Evolutionary conservation across 2,113 vertebrate species (phyloP), one percentile per base, ranked within the genome.

Genomic region (Anoplopoma fimbria): DNA sequence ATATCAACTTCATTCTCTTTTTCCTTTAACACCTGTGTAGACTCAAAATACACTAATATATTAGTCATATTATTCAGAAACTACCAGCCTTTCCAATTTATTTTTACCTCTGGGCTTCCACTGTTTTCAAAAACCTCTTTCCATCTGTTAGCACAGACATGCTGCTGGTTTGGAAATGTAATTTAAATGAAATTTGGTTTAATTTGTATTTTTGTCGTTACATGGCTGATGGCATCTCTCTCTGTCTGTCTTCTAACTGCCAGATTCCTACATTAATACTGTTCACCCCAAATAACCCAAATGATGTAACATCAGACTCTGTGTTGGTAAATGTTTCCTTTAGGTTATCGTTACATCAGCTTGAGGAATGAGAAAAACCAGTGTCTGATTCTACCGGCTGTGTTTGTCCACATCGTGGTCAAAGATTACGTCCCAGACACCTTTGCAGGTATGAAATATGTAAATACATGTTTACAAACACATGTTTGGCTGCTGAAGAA

Each of bases 361-460:
- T 85, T 99, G 86, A 96, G 97, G 87, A 99, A 98, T 49, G 98
- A 99, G 91, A 98, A 96, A 82, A 99, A 99, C 83, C 97, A 97
- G 81, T 93, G 96, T n/a, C 93, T 99, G 86, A 97, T 93, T 62
- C 91, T 99, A 8, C 97, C 98, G 9, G 97, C 97, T 73, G 93
- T 99, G 83, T 99, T 99, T 79, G 96, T 98, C 80, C 97, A 97
- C 95, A 98, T 98, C 31, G 97, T 97, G 70, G 98, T 99, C 77
- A 99, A 99, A 89, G 98, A 99, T 82, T 99, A 99, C 0, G 98
- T 99, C 15, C 98, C 98, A 3, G 98, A 99, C 78, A 99, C 98
- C 0, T 99, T 97, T 0, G 98, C 98, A 95, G 98, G 98, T 99
- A 95, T 85, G 14, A 61, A 10, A 15, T 14, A 27, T 29, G 6